phyloP scores from a whole-genome alignment of 2,888 invertebrate genomes.

The Monopis laevigella region DNA sequence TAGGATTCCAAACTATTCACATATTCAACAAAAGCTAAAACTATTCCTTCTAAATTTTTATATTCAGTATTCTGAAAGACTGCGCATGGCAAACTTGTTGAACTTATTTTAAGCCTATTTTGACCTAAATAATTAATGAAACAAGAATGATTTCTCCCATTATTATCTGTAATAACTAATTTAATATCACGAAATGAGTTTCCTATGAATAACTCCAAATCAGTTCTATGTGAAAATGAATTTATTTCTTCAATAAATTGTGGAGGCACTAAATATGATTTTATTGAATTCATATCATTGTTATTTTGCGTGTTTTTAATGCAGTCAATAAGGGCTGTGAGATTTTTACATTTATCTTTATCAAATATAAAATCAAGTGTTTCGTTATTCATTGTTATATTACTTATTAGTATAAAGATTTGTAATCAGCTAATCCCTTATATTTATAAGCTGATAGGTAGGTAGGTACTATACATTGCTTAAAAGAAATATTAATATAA shows the following conservation, averaged over 20 bases:
- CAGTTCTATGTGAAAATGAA: not conserved
- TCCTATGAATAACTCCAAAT: slow-evolving; percentile 35
- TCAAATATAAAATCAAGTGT: no score
- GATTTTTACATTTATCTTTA: no score
- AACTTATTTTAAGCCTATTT: slow-evolving; percentile 30
- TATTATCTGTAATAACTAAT: slow-evolving; percentile 31
- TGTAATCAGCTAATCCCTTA: no score
- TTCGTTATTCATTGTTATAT: no score
- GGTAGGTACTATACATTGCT: no score
- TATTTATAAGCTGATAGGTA: no score
- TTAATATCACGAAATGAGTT: slow-evolving; percentile 41
- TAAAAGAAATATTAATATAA: no score
- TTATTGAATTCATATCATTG: no score
- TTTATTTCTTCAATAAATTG: not conserved
- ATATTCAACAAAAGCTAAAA: slow-evolving; percentile 28
- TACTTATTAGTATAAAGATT: no score
- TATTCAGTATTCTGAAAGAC: slow-evolving; percentile 34
- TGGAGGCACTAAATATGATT: not conserved
- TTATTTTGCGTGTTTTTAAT: no score
- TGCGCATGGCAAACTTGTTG: slow-evolving; percentile 35
- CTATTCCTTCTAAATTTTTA: slow-evolving; percentile 30
- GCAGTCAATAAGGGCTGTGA: no score
- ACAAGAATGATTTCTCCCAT: slow-evolving; percentile 36
- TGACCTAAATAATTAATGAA: slow-evolving; percentile 31
- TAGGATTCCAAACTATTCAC: slow-evolving; percentile 32